A percentile compares a stretch with the other conserved stretches of the same genome.
These are phyloP conservation scores for Drosophila pullipes DNA, from an alignment of 2,888 invertebrate species.

Conservation along the genomic window DNA sequence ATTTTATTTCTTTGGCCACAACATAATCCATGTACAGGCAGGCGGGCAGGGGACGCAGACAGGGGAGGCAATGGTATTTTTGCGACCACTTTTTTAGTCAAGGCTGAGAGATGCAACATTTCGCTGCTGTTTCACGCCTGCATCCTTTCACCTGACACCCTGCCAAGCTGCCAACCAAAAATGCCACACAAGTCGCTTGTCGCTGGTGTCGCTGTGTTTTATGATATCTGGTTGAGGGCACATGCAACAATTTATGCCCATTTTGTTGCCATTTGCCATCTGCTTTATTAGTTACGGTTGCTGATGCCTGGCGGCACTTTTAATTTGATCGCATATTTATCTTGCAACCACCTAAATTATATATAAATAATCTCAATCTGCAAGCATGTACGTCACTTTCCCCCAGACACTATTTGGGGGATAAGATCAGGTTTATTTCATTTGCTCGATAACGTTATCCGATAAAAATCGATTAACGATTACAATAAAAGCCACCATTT, in stretches of 20 bases:
- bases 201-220: conserved; percentile 52
- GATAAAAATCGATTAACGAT: not conserved
- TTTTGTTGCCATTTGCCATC: conserved; percentile 40
- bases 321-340: conserved; percentile 13
- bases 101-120: conserved; percentile 3
- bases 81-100: not conserved
- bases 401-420: not conserved
- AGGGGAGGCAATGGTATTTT: not conserved
- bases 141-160: not conserved
- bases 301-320: conserved; percentile 9
- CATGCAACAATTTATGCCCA: conserved; percentile 66
- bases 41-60: not conserved
- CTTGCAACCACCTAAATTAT: no score
- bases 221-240: conserved; percentile 51
- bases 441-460: not conserved
- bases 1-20: conserved; percentile 15
- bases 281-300: conserved; percentile 16
- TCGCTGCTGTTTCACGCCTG: conserved; percentile 2
- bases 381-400: no score
- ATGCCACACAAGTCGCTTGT: not conserved
- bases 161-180: not conserved
- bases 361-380: not conserved
- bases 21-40: not conserved
- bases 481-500: not conserved
- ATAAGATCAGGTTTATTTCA: not conserved